These are phyloP conservation scores for Malurus elegans DNA, from an alignment of 2,113 vertebrate genomes.

Conservation along the genomic window DNA sequence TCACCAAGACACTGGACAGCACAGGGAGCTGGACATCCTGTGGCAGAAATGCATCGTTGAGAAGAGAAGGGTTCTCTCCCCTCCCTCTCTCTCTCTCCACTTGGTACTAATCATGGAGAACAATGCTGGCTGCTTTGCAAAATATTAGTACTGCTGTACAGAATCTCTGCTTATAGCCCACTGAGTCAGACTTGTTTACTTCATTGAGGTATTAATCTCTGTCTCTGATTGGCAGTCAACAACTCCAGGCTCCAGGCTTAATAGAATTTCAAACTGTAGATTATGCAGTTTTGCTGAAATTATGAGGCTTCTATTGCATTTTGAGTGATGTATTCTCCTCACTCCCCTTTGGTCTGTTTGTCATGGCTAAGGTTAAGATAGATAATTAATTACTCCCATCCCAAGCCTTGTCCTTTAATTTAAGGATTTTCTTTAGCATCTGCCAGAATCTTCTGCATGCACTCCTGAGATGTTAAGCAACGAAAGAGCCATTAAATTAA, in stretches of 20 bases:
- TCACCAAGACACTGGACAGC: background rate
- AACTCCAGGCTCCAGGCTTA: slow-evolving; percentile 6
- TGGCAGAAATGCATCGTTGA: background rate
- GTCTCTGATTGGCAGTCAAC: background rate
- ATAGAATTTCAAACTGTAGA: slow-evolving; percentile 5
- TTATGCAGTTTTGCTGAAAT: slow-evolving; percentile 23
- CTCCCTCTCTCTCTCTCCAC: background rate
- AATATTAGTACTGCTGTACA: background rate
- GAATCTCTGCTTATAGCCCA: background rate
- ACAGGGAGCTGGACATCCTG: background rate
- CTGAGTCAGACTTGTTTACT: slow-evolving; percentile 54
- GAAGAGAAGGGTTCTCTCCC: background rate
- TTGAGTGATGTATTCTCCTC: background rate
- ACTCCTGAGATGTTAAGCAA: slow-evolving; percentile 9
- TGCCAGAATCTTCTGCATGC: background rate
- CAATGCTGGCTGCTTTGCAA: slow-evolving; percentile 40
- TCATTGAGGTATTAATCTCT: background rate
- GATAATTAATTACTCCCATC: slow-evolving; percentile 14
- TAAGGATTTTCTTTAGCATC: slow-evolving; percentile 8
- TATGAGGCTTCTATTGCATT: background rate
- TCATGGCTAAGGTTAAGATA: background rate
- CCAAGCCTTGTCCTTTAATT: slow-evolving; percentile 4
- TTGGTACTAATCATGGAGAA: background rate
- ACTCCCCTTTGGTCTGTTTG: background rate
- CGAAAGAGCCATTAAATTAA: background rate